A percentile compares a stretch with the other conserved stretches of the same genome.
phyloP scores from a whole-genome alignment of 2,888 invertebrate genomes.

The Campoletis raptor region DNA sequence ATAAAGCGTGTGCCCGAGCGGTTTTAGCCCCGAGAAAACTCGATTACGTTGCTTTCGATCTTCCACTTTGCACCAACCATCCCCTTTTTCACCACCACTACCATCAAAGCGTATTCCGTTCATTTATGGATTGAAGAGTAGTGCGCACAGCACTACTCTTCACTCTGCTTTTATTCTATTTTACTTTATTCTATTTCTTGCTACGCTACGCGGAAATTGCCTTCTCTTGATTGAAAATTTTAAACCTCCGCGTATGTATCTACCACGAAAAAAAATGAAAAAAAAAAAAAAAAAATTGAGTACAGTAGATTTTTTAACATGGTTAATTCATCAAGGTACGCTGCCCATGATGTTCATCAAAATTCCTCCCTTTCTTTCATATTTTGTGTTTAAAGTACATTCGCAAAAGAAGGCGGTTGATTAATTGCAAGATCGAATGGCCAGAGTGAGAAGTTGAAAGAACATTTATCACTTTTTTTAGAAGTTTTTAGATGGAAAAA shows the following conservation, averaged over 20 bases:
- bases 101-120: slow-evolving; percentile 27
- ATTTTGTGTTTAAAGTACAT: background rate
- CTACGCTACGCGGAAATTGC: slow-evolving; percentile 54
- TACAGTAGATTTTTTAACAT: slow-evolving; percentile 12
- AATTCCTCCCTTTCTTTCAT: slow-evolving; percentile 13
- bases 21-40: slow-evolving; percentile 75
- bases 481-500: background rate
- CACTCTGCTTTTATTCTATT: slow-evolving; percentile 66
- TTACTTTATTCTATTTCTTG: slow-evolving; percentile 59
- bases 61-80: slow-evolving; percentile 71
- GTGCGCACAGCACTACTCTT: slow-evolving; percentile 50
- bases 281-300: slow-evolving; percentile 13
- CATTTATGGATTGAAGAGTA: slow-evolving; percentile 1
- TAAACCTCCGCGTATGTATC: slow-evolving; percentile 24
- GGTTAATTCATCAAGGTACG: background rate
- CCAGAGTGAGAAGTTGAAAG: background rate
- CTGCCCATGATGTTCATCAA: background rate
- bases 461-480: background rate
- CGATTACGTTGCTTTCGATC: slow-evolving; percentile 75
- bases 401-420: background rate
- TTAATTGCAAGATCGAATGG: background rate
- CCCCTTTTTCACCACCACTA: slow-evolving; percentile 22
- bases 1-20: slow-evolving; percentile 62
- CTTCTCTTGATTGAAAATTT: slow-evolving; percentile 68
- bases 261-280: background rate